These are phyloP conservation scores for Conopomorpha cramerella DNA, from an alignment of 1,140 invertebrate species.

Conservation along the genomic window DNA sequence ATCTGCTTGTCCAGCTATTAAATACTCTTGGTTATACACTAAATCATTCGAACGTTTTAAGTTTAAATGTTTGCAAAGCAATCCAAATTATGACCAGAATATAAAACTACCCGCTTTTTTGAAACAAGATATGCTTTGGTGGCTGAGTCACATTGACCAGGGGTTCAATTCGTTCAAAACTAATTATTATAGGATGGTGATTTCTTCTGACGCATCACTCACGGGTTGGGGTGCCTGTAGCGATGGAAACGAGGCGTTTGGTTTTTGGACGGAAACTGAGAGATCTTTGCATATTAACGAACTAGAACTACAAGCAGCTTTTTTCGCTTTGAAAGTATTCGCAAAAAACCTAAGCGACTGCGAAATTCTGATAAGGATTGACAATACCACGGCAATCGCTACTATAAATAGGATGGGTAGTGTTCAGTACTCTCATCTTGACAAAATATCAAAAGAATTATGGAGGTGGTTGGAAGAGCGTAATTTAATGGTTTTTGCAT, in stretches of 20 bases:
- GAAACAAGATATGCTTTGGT: conserved; percentile 4
- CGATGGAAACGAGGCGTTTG: not conserved
- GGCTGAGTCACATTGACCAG: conserved; percentile 1
- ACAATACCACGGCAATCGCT: conserved; percentile 9
- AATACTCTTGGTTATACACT: conserved; percentile 5
- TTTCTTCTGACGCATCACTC: conserved; percentile 5
- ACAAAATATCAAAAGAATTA: conserved; percentile 4
- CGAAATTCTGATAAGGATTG: conserved; percentile 9
- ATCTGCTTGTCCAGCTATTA: not conserved
- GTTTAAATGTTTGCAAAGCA: conserved; percentile 4
- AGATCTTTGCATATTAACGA: not conserved
- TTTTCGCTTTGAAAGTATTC: not conserved
- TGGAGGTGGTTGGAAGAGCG: conserved; percentile 10
- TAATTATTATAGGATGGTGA: conserved; percentile 3
- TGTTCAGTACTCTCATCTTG: conserved; percentile 6
- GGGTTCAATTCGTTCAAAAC: not conserved
- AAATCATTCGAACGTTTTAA: conserved; percentile 6
- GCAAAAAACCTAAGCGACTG: conserved; percentile 1
- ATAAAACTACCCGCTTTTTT: conserved; percentile 1
- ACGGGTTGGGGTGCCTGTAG: conserved; percentile 3
- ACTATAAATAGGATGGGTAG: conserved; percentile 11
- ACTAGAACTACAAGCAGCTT: not conserved
- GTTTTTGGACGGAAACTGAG: not conserved
- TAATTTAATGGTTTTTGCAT: conserved; percentile 11
- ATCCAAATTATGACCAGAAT: conserved; percentile 4